Base-by-base conservation (phyloP, 1,140 invertebrate species). In the Lepidostoma basale region DNA sequence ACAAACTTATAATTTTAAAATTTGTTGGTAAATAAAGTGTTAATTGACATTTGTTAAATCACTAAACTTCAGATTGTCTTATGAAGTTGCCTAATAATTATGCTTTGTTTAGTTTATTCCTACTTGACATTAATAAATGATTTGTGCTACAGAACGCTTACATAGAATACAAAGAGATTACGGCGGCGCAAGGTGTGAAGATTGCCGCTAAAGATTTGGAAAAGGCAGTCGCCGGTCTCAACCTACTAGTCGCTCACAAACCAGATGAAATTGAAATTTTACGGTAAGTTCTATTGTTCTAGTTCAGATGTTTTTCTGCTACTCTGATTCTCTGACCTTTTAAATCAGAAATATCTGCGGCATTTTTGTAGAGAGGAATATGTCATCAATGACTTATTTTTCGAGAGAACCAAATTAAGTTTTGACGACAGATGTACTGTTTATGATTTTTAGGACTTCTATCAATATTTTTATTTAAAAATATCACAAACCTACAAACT, bases 191-290 rank as follows among this genome's bases (percentile, higher is more conserved):
- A 77, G 98, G 98, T 69, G 95, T 99, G 0, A 99, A 99, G 86
- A 96, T 99, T 67, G 95, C 96, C 8, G 95, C 92, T 0, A 99
- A 99, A 77, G 96, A 99, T 80, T 83, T 99, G 58, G 98, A 99
- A 77, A 99, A 99, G 79, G 94, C 96, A 0, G 93, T 99, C 73
- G 97, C 98, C 33, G 92, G 92, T 26, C 83, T 95, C n/a, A 95
- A 96, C 83, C 77, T 96, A 6, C 84, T 89, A 73, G 90, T 99
- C 6, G 96, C 97, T 1, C 86, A 95, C 68, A 92, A 95, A 77
- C 89, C 92, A 0, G 97, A 99, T 79, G 98, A 99, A 84, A 85
- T 98, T 2, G 96, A 98, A 59, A 87, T 93, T 39, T 87, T 90
- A 69, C 83, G 79, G 82, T 86, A 74, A 12, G 28, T 56, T 3